Evolutionary conservation across 2,797 vertebrate species (phyloP).

Genomic region (Sylvilagus floridanus): DNA sequence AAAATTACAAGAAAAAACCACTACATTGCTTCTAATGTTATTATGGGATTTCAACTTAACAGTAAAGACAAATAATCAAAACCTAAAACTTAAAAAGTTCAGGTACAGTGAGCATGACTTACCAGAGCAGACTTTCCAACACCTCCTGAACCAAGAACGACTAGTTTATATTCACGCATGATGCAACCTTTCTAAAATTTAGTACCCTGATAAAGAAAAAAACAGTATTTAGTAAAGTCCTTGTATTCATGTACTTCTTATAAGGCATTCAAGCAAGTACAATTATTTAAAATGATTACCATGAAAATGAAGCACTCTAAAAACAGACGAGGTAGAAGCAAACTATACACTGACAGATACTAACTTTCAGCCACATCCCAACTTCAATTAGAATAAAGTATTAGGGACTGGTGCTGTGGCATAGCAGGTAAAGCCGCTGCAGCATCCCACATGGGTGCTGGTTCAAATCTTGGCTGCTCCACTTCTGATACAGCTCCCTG

Average conservation of each 20-base stretch:
- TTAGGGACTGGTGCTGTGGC: neutral
- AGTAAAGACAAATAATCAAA: constrained; percentile 64
- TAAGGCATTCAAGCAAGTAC: neutral
- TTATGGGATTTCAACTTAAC: constrained; percentile 46
- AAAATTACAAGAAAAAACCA: constrained; percentile 61
- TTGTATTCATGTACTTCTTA: constrained; percentile 45
- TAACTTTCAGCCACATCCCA: constrained; percentile 4
- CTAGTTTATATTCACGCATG: constrained; percentile 98
- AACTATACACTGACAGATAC: constrained; percentile 22
- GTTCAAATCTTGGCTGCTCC: too few relatives aligned
- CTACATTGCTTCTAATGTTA: constrained; percentile 48
- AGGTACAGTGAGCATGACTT: constrained; percentile 83
- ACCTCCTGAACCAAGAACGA: constrained; percentile 96
- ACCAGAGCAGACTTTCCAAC: constrained; percentile 97
- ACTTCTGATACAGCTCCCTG: too few relatives aligned
- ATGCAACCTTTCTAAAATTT: constrained; percentile 86
- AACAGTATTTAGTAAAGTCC: constrained; percentile 37
- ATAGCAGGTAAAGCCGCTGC: too few relatives aligned
- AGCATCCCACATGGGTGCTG: too few relatives aligned
- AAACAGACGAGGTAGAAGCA: constrained; percentile 16
- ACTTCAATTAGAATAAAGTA: constrained; percentile 38
- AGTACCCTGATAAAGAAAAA: constrained; percentile 84
- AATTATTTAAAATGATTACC: constrained; percentile 40
- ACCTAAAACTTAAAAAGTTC: neutral
- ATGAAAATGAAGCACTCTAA: neutral